Conservation (phyloP, 2,113 vertebrate species). For the Xenopus borealis region DNA sequence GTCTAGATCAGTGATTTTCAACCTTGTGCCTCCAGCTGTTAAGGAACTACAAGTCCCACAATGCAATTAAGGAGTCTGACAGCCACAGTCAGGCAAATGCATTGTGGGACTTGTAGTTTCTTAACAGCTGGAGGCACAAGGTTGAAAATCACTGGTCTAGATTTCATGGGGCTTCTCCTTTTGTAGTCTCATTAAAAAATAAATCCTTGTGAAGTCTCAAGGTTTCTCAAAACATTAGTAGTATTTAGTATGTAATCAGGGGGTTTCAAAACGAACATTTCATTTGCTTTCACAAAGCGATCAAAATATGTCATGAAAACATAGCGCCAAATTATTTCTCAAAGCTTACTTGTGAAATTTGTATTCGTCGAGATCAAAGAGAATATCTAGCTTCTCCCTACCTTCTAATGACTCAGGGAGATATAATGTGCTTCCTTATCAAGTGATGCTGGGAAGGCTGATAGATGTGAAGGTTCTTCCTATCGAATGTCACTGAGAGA, state of each 20-base stretch:
- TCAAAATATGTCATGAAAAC: slow-evolving; percentile 34
- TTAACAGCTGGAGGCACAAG: too few species aligned
- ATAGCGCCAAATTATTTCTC: slow-evolving; percentile 29
- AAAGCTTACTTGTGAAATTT: slow-evolving; percentile 8
- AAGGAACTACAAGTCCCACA: too few species aligned
- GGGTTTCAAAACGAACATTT: slow-evolving; percentile 25
- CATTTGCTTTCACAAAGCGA: slow-evolving; percentile 34
- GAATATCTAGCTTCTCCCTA: not conserved
- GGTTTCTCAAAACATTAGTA: slow-evolving; percentile 25
- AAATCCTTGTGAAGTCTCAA: not conserved
- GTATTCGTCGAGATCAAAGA: slow-evolving; percentile 24
- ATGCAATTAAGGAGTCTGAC: too few species aligned
- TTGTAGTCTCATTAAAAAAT: not conserved
- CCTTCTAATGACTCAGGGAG: slow-evolving; percentile 1
- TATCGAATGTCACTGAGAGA: too few species aligned
- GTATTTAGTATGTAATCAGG: slow-evolving; percentile 18
- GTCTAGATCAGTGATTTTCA: too few species aligned
- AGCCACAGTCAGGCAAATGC: too few species aligned
- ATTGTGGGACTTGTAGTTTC: too few species aligned
- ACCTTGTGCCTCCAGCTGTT: too few species aligned
- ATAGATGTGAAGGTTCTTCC: too few species aligned
- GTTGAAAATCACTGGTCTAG: too few species aligned
- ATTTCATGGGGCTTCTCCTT: not conserved
- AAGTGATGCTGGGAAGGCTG: too few species aligned
- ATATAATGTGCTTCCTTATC: not conserved